Conservation (phyloP, 2,797 vertebrate genomes). For the Nannoperca obscura region DNA sequence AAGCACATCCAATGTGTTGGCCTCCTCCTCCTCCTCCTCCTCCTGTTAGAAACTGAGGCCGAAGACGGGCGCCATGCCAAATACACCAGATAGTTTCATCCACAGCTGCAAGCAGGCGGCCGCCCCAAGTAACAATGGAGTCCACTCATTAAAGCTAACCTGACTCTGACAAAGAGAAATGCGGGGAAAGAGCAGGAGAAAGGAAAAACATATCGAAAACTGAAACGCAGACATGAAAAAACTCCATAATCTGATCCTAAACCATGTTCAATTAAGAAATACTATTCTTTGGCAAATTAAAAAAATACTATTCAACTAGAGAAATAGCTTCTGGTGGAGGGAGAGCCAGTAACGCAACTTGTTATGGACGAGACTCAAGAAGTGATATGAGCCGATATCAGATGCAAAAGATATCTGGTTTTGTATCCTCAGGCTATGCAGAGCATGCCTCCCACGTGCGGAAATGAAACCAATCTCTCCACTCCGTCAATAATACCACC, state of each 20-base stretch:
- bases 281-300: neutral
- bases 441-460: conserved; percentile 67
- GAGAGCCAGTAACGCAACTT: conserved; percentile 32
- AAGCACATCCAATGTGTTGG: conserved; percentile 68
- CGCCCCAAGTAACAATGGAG: conserved; percentile 79
- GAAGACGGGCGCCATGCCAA: conserved; percentile 75
- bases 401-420: conserved; percentile 66
- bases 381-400: conserved; percentile 66
- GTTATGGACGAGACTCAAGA: conserved; percentile 57
- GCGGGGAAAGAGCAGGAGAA: conserved; percentile 1
- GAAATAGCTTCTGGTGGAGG: conserved; percentile 20
- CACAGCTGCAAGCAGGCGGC: conserved; percentile 85
- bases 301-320: conserved; percentile 5
- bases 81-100: conserved; percentile 81
- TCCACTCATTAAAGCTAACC: conserved; percentile 80
- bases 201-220: conserved; percentile 22
- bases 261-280: neutral
- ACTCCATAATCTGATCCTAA: conserved; percentile 38
- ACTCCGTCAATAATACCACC: conserved; percentile 39
- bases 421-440: conserved; percentile 54
- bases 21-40: conserved; percentile 52
- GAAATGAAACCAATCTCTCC: conserved; percentile 63
- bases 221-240: conserved; percentile 12
- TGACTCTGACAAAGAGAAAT: conserved; percentile 58
- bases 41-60: conserved; percentile 66